phyloP scores from a whole-genome alignment of 2,113 vertebrate species.

The Nematolebias whitei region DNA sequence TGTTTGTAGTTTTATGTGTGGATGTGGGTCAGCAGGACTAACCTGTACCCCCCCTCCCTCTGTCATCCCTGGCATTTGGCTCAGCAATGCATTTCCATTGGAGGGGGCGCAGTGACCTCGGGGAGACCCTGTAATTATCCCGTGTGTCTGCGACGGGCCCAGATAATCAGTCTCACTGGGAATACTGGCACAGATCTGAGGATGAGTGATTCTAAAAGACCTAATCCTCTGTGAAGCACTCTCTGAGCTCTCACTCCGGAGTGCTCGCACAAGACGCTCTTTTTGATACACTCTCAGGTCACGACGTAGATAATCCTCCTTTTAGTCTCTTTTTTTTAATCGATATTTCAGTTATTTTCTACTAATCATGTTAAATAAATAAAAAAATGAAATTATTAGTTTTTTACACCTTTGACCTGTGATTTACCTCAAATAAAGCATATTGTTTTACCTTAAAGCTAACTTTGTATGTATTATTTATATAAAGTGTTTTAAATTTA shows the following conservation, averaged over 20 bases:
- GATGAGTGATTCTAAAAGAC: conserved; percentile 64
- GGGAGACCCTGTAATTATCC: conserved; percentile 80
- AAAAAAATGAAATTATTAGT: too few relatives aligned
- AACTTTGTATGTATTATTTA: too few relatives aligned
- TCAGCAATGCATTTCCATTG: conserved; percentile 65
- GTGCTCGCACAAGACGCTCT: conserved; percentile 59
- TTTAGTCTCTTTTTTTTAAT: conserved; percentile 2
- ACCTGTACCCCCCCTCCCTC: conserved; percentile 52
- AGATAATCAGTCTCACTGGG: conserved; percentile 82
- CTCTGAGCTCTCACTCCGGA: conserved; percentile 58
- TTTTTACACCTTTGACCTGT: too few relatives aligned
- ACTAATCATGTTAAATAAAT: neutral
- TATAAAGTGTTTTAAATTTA: too few relatives aligned
- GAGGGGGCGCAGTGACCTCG: conserved; percentile 70
- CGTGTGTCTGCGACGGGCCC: conserved; percentile 73
- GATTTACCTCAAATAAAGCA: too few relatives aligned
- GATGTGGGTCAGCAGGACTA: conserved; percentile 20
- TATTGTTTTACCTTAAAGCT: too few relatives aligned
- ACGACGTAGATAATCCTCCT: conserved; percentile 38
- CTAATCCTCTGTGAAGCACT: conserved; percentile 71
- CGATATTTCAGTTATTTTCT: neutral
- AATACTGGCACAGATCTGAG: conserved; percentile 75
- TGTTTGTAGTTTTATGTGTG: conserved; percentile 33
- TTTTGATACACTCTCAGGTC: conserved; percentile 52
- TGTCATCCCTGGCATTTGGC: conserved; percentile 51